Percentiles rank a stretch among this genome's conserved stretches.
Evolutionary conservation across 1,140 invertebrate species (phyloP).

Genomic region (Helicoverpa zea): DNA sequence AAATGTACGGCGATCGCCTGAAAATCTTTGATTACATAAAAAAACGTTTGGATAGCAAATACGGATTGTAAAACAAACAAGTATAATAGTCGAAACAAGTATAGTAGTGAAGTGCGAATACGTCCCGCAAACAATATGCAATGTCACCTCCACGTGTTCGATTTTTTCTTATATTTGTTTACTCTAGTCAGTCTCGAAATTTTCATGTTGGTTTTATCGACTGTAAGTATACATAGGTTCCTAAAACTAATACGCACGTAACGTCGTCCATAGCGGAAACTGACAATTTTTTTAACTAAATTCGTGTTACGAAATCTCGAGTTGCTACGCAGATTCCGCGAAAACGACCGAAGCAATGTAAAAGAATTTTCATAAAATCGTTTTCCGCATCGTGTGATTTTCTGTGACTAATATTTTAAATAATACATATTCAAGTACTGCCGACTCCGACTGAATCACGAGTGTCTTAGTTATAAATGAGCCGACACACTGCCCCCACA

Average conservation of each 20-base stretch:
- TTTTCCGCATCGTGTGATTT: slow-evolving; percentile 25
- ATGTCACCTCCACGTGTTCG: slow-evolving; percentile 14
- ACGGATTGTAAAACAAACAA: background rate
- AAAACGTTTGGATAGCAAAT: background rate
- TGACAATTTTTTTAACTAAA: slow-evolving; percentile 4
- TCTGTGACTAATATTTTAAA: slow-evolving; percentile 17
- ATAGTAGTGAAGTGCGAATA: no score
- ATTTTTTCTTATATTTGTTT: background rate
- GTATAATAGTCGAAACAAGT: no score
- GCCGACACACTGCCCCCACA: slow-evolving; percentile 3
- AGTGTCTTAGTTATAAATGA: slow-evolving; percentile 31
- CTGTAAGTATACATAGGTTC: background rate
- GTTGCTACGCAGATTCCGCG: slow-evolving; percentile 15
- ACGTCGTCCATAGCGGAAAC: slow-evolving; percentile 6
- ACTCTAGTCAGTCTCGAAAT: slow-evolving; percentile 2
- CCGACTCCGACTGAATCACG: slow-evolving; percentile 15
- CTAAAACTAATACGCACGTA: slow-evolving; percentile 2
- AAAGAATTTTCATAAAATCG: slow-evolving; percentile 21
- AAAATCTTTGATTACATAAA: slow-evolving; percentile 17
- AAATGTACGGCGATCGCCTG: slow-evolving; percentile 10
- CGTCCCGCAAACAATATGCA: background rate
- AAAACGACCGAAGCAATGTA: background rate
- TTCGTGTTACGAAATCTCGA: slow-evolving; percentile 1
- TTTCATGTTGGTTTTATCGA: slow-evolving; percentile 12
- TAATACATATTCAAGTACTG: background rate